Evolutionary conservation across 2,888 invertebrate species (phyloP).

Genomic region (Ligdia adustata): DNA sequence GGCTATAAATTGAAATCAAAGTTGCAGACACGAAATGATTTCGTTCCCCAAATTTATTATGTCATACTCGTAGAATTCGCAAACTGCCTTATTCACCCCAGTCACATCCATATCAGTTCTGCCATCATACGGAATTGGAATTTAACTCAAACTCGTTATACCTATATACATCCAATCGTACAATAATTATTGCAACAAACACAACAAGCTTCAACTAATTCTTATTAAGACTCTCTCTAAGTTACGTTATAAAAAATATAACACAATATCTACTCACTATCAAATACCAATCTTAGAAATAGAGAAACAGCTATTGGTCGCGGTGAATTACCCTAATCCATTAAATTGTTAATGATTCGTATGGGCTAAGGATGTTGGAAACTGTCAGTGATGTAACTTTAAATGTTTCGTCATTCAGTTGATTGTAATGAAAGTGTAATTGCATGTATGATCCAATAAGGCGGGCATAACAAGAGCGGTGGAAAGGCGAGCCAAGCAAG

Average conservation of each 20-base stretch:
- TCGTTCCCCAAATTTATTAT: background rate
- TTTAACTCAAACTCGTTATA: too few species aligned
- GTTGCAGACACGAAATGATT: background rate
- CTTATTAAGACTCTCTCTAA: slow-evolving; percentile 11
- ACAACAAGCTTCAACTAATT: slow-evolving; percentile 5
- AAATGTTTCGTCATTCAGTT: slow-evolving; percentile 46
- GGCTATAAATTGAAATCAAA: too few species aligned
- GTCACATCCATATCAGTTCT: slow-evolving; percentile 25
- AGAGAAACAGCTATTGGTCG: slow-evolving; percentile 26
- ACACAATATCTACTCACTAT: slow-evolving; percentile 20
- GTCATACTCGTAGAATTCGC: background rate
- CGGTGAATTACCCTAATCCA: slow-evolving; percentile 32
- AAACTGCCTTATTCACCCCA: slow-evolving; percentile 17
- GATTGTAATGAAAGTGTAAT: slow-evolving; percentile 64
- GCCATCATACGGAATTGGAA: slow-evolving; percentile 7
- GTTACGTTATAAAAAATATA: slow-evolving; percentile 15
- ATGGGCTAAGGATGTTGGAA: slow-evolving; percentile 39
- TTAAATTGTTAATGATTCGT: slow-evolving; percentile 40
- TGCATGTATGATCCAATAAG: slow-evolving; percentile 66
- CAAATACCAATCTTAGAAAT: slow-evolving; percentile 16
- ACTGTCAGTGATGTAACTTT: slow-evolving; percentile 47
- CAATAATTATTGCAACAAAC: too few species aligned
- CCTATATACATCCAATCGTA: too few species aligned
- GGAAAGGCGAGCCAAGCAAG: slow-evolving; percentile 31
- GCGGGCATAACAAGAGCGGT: slow-evolving; percentile 54